A percentile compares a stretch with the other conserved stretches of the same genome.
phyloP scores from a whole-genome alignment of 1,140 invertebrate species.

The Dinothrombium tinctorium region DNA sequence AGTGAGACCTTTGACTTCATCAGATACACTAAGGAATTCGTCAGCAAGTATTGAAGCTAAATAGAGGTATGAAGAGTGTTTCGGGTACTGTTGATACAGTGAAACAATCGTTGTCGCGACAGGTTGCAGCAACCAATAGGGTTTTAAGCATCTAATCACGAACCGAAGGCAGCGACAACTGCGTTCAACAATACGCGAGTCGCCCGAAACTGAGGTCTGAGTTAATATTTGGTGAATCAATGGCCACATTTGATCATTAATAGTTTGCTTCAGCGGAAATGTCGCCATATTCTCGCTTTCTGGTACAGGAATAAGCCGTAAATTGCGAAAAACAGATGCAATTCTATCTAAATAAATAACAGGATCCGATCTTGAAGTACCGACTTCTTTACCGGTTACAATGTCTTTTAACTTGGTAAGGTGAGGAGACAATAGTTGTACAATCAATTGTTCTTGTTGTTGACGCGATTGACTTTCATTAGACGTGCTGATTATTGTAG shows the following conservation, averaged over 20 bases:
- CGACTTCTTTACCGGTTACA: neutral
- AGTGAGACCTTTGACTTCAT: constrained; percentile 14
- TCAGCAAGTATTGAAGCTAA: constrained; percentile 76
- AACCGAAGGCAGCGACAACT: constrained; percentile 71
- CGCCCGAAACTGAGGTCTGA: constrained; percentile 20
- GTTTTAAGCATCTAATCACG: constrained; percentile 40
- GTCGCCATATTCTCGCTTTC: neutral
- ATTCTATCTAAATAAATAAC: constrained; percentile 74
- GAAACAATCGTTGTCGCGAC: constrained; percentile 37
- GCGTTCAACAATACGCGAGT: constrained; percentile 67
- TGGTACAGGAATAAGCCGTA: constrained; percentile 5
- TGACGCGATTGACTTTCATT: neutral
- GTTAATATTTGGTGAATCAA: constrained; percentile 3
- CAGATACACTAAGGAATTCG: constrained; percentile 47
- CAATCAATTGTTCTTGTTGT: constrained; percentile 8
- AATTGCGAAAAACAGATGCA: constrained; percentile 47
- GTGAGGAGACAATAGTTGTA: constrained; percentile 1
- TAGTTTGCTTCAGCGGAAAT: neutral
- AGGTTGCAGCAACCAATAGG: constrained; percentile 7
- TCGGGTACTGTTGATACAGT: constrained; percentile 47
- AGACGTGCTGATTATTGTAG: constrained; percentile 4
- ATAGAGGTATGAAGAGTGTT: constrained; percentile 86
- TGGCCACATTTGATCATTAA: constrained; percentile 10
- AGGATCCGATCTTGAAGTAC: constrained; percentile 28
- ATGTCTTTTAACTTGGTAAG: neutral